Evolutionary conservation across 2,113 vertebrate species (phyloP).

Genomic region (Urocolius indicus): DNA sequence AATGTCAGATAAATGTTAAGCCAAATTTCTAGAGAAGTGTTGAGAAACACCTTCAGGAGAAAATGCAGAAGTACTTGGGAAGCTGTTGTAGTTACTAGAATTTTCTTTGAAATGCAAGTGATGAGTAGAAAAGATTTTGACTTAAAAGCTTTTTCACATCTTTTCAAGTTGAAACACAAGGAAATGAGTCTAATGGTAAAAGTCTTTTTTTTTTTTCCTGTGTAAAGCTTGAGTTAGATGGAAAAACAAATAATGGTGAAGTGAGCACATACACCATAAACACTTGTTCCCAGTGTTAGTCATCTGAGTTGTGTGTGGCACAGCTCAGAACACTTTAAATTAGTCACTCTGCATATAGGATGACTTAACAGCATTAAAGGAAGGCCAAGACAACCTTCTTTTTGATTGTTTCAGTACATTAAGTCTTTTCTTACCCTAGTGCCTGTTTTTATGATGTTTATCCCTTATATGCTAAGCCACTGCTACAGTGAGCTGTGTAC

Average conservation of each 20-base stretch:
- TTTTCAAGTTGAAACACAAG: neutral
- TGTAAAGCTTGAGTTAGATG: neutral
- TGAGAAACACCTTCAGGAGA: neutral
- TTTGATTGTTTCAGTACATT: neutral
- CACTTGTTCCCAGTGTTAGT: neutral
- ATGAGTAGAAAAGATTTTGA: neutral
- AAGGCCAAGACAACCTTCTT: neutral
- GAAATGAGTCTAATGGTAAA: neutral
- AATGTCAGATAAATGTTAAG: neutral
- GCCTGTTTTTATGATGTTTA: neutral
- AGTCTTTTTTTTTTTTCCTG: neutral
- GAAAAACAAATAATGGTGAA: neutral
- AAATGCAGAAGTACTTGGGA: neutral
- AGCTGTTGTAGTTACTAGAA: neutral
- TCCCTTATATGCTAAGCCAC: neutral
- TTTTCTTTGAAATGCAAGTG: neutral
- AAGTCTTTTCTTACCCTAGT: neutral
- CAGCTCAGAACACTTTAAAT: neutral
- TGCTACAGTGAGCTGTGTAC: neutral
- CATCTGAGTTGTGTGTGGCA: neutral
- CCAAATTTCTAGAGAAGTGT: neutral
- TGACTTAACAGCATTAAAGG: neutral
- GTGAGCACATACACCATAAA: neutral
- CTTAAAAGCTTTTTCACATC: conserved; percentile 11
- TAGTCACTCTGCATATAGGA: neutral